Percentiles rank a stretch among this genome's conserved stretches.
phyloP scores from a whole-genome alignment of 2,888 invertebrate genomes.

The Drosophila testacea region DNA sequence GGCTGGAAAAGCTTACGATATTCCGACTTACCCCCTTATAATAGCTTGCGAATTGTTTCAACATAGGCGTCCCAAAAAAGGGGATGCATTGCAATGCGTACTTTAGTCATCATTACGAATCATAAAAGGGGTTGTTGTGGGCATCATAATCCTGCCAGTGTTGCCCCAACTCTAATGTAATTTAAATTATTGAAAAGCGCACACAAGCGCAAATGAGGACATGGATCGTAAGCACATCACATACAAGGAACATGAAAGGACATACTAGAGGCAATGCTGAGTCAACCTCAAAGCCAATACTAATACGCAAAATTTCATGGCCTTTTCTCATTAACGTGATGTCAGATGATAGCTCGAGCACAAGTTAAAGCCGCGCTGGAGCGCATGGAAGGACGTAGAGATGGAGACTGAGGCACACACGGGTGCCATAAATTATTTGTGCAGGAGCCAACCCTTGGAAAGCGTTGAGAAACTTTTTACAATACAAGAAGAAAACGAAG shows the following conservation, averaged over 20 bases:
- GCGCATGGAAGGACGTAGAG: conserved; percentile 7
- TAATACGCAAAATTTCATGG: conserved; percentile 62
- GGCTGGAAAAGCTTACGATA: not conserved
- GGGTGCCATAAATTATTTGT: conserved; percentile 78
- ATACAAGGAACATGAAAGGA: conserved; percentile 53
- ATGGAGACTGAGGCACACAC: conserved; percentile 52
- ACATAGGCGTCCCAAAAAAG: not conserved
- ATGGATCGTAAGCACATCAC: conserved; percentile 41
- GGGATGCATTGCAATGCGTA: not conserved
- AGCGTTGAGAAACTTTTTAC: conserved; percentile 57
- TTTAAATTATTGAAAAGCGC: conserved; percentile 70
- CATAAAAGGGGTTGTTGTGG: conserved; percentile 52
- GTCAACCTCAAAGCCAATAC: conserved; percentile 30
- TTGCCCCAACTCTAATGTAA: conserved; percentile 42
- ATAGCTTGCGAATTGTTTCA: conserved; percentile 2
- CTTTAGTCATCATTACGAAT: conserved; percentile 23
- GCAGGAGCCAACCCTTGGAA: conserved; percentile 69
- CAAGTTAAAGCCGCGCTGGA: conserved; percentile 38
- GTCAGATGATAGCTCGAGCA: conserved; percentile 54
- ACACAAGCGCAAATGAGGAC: conserved; percentile 70
- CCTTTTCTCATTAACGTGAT: conserved; percentile 74
- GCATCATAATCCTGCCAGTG: not conserved
- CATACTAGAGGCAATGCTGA: conserved; percentile 10
- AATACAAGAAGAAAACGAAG: conserved; percentile 23
- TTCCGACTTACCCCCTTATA: too few species aligned